Conservation (phyloP, 64 coral and sea anemone species). For the Montipora efflorescens region DNA sequence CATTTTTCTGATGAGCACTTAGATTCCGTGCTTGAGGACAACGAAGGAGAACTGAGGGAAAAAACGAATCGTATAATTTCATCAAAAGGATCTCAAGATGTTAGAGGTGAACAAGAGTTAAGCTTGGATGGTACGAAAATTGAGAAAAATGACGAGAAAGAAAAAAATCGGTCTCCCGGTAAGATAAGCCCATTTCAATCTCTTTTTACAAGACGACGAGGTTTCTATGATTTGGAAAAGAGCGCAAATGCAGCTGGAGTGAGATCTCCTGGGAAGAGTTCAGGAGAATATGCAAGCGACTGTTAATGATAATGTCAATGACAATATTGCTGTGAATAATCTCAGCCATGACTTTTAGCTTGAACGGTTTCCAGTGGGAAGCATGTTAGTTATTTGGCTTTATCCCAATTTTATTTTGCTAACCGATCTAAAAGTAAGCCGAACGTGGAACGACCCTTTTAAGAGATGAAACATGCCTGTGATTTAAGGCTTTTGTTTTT, state of each 20-base stretch:
- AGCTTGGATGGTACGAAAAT: background rate
- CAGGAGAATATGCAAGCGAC: background rate
- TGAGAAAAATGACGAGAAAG: conserved; percentile 3
- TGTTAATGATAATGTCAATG: background rate
- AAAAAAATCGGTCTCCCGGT: background rate
- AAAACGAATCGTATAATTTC: background rate
- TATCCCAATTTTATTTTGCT: no score
- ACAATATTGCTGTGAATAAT: background rate
- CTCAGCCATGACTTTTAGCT: no score
- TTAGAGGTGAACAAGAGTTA: background rate
- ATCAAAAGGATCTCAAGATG: background rate
- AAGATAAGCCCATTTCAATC: conserved; percentile 37
- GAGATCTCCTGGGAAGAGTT: background rate
- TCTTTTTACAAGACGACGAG: conserved; percentile 13
- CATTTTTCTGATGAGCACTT: conserved; percentile 12
- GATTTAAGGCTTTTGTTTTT: no score
- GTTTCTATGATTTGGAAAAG: conserved; percentile 32
- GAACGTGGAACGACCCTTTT: no score
- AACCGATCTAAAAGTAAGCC: no score
- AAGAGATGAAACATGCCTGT: no score
- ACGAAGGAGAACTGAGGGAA: background rate
- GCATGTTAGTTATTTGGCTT: no score
- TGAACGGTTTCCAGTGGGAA: no score
- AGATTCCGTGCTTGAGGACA: background rate
- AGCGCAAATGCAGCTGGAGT: background rate